phyloP scores from a whole-genome alignment of 2,888 invertebrate genomes.

The Saturnia pavonia region DNA sequence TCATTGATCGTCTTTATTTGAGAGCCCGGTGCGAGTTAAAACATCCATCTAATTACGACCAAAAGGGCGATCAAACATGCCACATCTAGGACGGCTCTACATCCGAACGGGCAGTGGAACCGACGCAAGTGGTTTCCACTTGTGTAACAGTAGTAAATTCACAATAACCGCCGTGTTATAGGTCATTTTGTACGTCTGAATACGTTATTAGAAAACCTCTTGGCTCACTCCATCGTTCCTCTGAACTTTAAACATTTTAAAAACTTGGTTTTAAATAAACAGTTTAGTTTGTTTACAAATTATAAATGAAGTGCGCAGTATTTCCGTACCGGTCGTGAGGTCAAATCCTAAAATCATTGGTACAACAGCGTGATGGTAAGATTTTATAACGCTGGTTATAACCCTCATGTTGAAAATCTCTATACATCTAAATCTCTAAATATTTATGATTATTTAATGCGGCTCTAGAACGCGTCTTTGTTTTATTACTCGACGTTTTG shows the following conservation, averaged over 20 bases:
- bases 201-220: conserved; percentile 54
- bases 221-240: not conserved
- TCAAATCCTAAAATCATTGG: too few relatives aligned
- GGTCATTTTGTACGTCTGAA: conserved; percentile 64
- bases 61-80: not conserved
- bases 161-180: conserved; percentile 67
- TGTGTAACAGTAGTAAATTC: conserved; percentile 70
- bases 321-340: too few relatives aligned
- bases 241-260: not conserved
- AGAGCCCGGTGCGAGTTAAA: not conserved
- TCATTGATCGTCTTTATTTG: not conserved
- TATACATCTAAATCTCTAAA: too few relatives aligned
- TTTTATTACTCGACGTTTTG: too few relatives aligned
- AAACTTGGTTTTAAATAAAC: not conserved
- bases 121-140: conserved; percentile 56
- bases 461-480: too few relatives aligned
- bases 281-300: not conserved
- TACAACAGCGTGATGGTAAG: too few relatives aligned
- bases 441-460: too few relatives aligned
- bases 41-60: not conserved
- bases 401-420: too few relatives aligned
- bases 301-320: too few relatives aligned
- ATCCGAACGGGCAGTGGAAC: conserved; percentile 34
- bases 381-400: too few relatives aligned
- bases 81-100: conserved; percentile 39